Evolutionary conservation across 2,797 vertebrate genomes (phyloP).

Genomic region (Megaceryle alcyon): DNA sequence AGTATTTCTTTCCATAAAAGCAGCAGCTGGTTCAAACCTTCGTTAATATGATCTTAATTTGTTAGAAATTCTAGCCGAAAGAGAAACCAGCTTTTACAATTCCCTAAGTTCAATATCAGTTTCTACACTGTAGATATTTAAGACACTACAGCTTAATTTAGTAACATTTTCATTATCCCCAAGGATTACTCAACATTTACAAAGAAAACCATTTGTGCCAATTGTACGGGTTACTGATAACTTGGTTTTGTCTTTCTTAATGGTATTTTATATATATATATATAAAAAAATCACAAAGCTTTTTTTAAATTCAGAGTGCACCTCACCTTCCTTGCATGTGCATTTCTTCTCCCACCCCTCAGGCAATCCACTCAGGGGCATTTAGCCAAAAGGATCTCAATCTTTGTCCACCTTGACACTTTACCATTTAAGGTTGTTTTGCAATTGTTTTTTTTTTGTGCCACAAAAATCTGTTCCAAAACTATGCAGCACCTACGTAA

Average conservation of each 20-base stretch:
- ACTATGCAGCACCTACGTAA: background rate
- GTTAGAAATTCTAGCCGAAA: conserved; percentile 25
- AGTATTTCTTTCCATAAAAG: background rate
- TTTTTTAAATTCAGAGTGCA: background rate
- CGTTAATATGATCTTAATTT: conserved; percentile 38
- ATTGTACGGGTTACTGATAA: conserved; percentile 5
- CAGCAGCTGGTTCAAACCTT: conserved; percentile 51
- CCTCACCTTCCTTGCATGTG: background rate
- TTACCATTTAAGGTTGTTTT: background rate
- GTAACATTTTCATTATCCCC: conserved; percentile 51
- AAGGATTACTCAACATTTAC: conserved; percentile 63
- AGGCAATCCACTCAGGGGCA: fast-evolving
- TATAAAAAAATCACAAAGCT: background rate
- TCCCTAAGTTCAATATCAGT: conserved; percentile 63
- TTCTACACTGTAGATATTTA: conserved; percentile 26
- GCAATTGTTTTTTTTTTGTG: fast-evolving
- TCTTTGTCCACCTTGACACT: background rate
- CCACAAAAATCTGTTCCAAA: background rate
- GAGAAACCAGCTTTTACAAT: conserved; percentile 51
- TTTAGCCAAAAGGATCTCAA: background rate
- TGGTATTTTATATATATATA: background rate
- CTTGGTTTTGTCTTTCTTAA: conserved; percentile 40
- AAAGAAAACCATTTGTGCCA: conserved; percentile 56
- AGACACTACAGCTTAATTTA: conserved; percentile 63
- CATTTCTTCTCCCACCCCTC: background rate